Percentiles rank a stretch among this genome's conserved stretches.
Conservation (phyloP, 1,140 invertebrate species). For the Plectrocnemia conspersa region DNA sequence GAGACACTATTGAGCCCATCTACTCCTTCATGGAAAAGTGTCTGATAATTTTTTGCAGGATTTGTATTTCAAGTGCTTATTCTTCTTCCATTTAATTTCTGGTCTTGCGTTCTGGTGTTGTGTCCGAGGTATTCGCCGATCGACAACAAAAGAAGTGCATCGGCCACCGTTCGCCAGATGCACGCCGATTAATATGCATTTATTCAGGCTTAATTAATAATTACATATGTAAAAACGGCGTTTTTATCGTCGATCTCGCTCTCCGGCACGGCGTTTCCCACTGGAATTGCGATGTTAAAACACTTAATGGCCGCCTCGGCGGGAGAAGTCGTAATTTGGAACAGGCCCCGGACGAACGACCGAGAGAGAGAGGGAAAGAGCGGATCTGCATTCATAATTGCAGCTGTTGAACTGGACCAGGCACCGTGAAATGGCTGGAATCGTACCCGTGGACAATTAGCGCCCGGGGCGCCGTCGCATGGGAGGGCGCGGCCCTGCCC, state of each 20-base stretch:
- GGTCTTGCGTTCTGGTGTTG: too few species aligned
- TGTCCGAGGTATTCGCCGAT: too few species aligned
- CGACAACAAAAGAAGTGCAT: background rate
- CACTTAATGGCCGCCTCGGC: constrained; percentile 22
- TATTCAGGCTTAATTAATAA: constrained; percentile 21
- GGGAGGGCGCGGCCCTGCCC: constrained; percentile 8
- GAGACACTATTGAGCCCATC: too few species aligned
- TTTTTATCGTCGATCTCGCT: constrained; percentile 9
- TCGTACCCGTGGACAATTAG: constrained; percentile 3
- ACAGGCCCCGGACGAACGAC: background rate
- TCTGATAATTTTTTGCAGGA: too few species aligned
- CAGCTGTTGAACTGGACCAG: constrained; percentile 19
- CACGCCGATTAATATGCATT: constrained; percentile 12
- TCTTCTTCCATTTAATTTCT: too few species aligned
- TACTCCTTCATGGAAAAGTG: too few species aligned
- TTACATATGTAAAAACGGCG: constrained; percentile 14
- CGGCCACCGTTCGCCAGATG: background rate
- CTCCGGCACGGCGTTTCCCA: constrained; percentile 8
- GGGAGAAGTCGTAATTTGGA: constrained; percentile 24
- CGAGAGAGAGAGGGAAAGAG: constrained; percentile 3
- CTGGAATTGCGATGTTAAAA: constrained; percentile 31
- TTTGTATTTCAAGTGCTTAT: too few species aligned
- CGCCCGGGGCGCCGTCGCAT: constrained; percentile 2
- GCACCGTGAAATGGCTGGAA: constrained; percentile 12
- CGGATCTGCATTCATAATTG: constrained; percentile 34